Conservation (phyloP, 2,797 vertebrate species). For the Pseudochaenichthys georgianus region DNA sequence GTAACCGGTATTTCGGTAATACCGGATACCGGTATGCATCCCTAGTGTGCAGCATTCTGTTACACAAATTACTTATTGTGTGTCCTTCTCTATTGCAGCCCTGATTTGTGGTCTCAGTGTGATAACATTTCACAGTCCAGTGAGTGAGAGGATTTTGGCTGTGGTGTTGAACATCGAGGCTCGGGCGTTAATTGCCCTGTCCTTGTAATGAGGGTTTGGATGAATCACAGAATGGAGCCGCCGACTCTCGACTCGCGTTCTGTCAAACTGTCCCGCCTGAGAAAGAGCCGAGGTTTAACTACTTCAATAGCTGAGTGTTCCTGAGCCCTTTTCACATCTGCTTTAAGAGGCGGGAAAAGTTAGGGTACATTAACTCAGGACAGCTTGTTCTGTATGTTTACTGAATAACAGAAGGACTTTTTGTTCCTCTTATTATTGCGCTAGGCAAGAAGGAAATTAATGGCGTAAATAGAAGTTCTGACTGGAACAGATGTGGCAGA, state of each 20-base stretch:
- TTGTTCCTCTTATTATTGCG: conserved; percentile 1
- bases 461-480: conserved; percentile 43
- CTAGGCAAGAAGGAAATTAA: conserved; percentile 38
- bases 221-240: conserved; percentile 37
- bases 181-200: conserved; percentile 28
- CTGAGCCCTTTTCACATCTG: conserved; percentile 39
- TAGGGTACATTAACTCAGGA: conserved; percentile 35
- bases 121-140: conserved; percentile 2
- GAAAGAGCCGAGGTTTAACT: conserved; percentile 28
- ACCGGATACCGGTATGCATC: no score
- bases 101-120: not conserved
- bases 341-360: conserved; percentile 26
- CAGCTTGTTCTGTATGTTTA: conserved; percentile 51
- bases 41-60: not conserved
- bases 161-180: conserved; percentile 3
- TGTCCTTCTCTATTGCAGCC: not conserved
- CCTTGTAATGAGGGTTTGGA: conserved; percentile 19
- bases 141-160: conserved; percentile 1
- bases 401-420: conserved; percentile 38
- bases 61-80: not conserved
- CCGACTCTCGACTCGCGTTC: conserved; percentile 16
- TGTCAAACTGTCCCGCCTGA: conserved; percentile 36
- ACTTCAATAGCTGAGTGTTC: conserved; percentile 31
- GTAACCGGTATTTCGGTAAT: no score
- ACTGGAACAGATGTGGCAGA: conserved; percentile 51